These are phyloP conservation scores for Hippocampus mohnikei DNA, from an alignment of 2,113 vertebrate genomes.

Conservation along the genomic window DNA sequence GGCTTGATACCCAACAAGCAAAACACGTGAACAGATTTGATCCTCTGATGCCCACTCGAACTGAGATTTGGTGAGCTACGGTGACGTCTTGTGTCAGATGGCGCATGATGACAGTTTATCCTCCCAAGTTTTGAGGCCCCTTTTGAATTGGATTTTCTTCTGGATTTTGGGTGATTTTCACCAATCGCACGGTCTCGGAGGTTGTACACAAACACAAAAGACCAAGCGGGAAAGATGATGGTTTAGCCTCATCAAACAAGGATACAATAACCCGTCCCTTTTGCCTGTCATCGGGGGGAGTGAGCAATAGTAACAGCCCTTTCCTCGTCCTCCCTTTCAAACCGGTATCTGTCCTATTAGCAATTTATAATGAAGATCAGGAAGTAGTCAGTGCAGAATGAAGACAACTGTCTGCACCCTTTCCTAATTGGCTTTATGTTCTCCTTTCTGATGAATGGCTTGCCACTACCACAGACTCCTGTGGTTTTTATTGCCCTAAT, in stretches of 20 bases:
- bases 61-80: too few species aligned
- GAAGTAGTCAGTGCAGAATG: constrained; percentile 96
- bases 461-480: constrained; percentile 80
- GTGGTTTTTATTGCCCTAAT: constrained; percentile 91
- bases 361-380: constrained; percentile 99
- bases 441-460: constrained; percentile 97
- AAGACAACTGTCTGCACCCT: constrained; percentile 95
- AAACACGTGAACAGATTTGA: too few species aligned
- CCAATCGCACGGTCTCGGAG: background rate
- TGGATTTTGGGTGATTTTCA: background rate
- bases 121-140: background rate
- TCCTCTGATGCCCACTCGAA: too few species aligned
- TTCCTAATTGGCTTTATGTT: constrained; percentile 99
- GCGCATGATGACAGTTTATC: too few species aligned
- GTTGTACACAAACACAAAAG: constrained; percentile 76
- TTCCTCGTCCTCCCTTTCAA: constrained; percentile 77
- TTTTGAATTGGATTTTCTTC: background rate
- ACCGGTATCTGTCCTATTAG: constrained; percentile 97
- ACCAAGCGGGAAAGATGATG: constrained; percentile 76
- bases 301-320: constrained; percentile 85
- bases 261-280: constrained; percentile 78
- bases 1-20: too few species aligned
- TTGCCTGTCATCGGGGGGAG: constrained; percentile 84
- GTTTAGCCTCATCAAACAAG: constrained; percentile 85
- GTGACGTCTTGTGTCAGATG: too few species aligned